Percentiles rank a stretch among this genome's conserved stretches.
Evolutionary conservation across 1,140 invertebrate species (phyloP).

Genomic region (Diuraphis noxia): DNA sequence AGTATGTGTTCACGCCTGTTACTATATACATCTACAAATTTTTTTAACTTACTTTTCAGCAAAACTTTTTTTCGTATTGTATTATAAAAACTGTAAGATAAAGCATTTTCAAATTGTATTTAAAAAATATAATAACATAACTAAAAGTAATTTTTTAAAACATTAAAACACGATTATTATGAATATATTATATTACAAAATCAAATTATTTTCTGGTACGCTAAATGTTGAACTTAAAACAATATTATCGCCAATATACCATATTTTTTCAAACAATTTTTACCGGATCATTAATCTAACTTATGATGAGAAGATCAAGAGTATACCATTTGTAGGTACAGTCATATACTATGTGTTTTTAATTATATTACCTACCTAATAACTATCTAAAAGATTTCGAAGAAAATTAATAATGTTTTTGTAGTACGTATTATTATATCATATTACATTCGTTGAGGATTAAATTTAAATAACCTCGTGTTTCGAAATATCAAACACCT

Average conservation of each 20-base stretch:
- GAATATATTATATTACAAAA: background rate
- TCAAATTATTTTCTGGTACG: background rate
- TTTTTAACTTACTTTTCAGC: background rate
- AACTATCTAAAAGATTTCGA: background rate
- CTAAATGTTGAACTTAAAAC: background rate
- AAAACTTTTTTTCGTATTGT: background rate
- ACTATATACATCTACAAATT: background rate
- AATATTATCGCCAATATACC: background rate
- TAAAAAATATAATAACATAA: background rate
- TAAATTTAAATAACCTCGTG: background rate
- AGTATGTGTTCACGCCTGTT: slow-evolving; percentile 26
- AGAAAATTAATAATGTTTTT: background rate
- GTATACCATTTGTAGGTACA: background rate
- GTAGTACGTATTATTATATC: too few species aligned
- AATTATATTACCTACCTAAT: too few species aligned
- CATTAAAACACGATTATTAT: background rate
- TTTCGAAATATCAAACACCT: background rate
- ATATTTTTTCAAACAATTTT: background rate
- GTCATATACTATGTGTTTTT: too few species aligned
- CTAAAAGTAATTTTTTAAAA: background rate
- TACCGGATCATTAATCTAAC: background rate
- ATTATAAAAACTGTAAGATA: background rate
- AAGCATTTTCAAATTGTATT: background rate
- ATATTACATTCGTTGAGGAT: background rate
- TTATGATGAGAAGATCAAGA: background rate